Conservation (phyloP, 2,888 invertebrate species). For the Hyalella azteca region DNA sequence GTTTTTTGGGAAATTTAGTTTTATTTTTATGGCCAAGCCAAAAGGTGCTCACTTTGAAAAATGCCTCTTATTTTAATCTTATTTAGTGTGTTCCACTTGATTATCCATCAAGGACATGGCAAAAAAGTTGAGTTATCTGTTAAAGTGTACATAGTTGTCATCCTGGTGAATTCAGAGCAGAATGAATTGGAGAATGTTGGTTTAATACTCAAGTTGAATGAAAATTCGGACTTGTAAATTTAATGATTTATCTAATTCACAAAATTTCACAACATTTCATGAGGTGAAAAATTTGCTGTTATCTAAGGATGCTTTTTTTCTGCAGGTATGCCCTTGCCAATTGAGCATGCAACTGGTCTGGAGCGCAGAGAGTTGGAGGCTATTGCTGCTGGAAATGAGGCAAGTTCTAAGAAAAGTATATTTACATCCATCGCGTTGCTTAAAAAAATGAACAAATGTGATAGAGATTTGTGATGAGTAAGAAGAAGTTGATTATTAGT, state of each 20-base stretch:
- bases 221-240: neutral
- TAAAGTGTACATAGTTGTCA: neutral
- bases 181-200: no score
- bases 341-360: slow-evolving; percentile 91
- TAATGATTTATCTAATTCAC: neutral
- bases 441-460: no score
- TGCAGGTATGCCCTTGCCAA: slow-evolving; percentile 76
- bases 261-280: neutral
- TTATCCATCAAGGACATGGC: no score
- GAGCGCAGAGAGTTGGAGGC: slow-evolving; percentile 90
- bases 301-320: no score
- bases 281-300: neutral
- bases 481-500: no score
- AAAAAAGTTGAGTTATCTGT: neutral
- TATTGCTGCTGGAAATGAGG: slow-evolving; percentile 83
- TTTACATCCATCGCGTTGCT: no score
- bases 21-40: no score
- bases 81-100: no score
- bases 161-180: neutral
- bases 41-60: no score
- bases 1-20: no score
- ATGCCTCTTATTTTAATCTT: no score
- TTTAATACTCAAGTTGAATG: neutral
- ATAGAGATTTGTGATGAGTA: no score
- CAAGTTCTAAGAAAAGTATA: slow-evolving; percentile 63